Base-by-base conservation (phyloP, 2,113 vertebrate genomes). In the Anguilla rostrata region DNA sequence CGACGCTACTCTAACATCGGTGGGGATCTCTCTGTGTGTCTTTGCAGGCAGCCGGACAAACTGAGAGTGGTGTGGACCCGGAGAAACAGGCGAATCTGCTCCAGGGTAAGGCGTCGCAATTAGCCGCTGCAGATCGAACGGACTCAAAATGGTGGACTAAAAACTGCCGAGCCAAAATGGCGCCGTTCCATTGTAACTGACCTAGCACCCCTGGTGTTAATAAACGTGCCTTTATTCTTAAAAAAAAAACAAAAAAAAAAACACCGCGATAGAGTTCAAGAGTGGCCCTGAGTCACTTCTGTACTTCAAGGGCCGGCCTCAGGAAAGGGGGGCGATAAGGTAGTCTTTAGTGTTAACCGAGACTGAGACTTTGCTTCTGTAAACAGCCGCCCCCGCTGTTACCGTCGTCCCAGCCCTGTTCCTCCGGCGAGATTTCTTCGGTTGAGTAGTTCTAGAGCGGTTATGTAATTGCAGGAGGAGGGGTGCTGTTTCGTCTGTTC, bases 21-120 rank as follows among this genome's bases (percentile, higher is more conserved):
- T 18, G 53, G 78, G 26, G 0, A 1, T 34, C 34, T 34, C 39
- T 22, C 49, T 93, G 39, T 90, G 22, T 34, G 34, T 34, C 34
- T 34, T 90, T 90, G 26, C 91, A 98, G 97, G 97, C 97, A 98
- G 84, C 97, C 97, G 0, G 97, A 98, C 91, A 98, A 97, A 89
- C 92, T 98, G 90, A 94, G 96, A 57, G 96, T 98, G 90, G 96
- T 97, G 39, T 98, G 97, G 97, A 97, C 95, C 87, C 92, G 97
- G 83, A 92, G 97, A 81, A 97, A 94, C 93, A 93, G 97, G 81
- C 95, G 96, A 2, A 91, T 97, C 92, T 97, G 95, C 90, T 96
- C 97, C 71, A 98, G 97, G 97, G 97, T 98, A 88, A 39, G 87
- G 29, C 43, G 40, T 39, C 60, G 11, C 12, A 12, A 53, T 53